Evolutionary conservation across 2,888 invertebrate species (phyloP), one percentile per base, ranked within the genome.

Genomic region (Acheta domesticus): DNA sequence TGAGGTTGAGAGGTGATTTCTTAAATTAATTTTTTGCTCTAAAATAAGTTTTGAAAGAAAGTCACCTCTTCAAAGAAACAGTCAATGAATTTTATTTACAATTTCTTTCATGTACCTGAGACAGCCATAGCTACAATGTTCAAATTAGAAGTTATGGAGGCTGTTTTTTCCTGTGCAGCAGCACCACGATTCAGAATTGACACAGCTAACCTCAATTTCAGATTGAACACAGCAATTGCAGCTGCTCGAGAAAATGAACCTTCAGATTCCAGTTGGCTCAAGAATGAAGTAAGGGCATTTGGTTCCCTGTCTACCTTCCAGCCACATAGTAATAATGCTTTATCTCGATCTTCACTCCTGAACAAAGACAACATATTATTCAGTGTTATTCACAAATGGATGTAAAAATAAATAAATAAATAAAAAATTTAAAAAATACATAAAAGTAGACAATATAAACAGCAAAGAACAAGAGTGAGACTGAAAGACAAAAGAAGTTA

Each of bases 201-300:
- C 80, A 97, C 94, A 49, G 97, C 97, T 84, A 91, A 88, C 80
- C 93, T 91, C 83, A 98, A 89, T 85, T 94, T 93, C 84, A 97
- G 90, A 87, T 96, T 95, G 87, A 97, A 98, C 79, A 96, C 93
- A 77, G 96, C 94, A 80, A 98, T 93, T 80, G 97, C 96, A 73
- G 97, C 96, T 74, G 97, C 97, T 85, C 96, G 91, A 80, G 93
- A 91, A 87, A 92, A 91, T 83, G 92, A 90, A 86, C 92, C 91
- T 85, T 93, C 92, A 75, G 84, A 84, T 79, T 94, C 93, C 74
- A 96, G 88, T 83, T 92, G 89, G 78, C 91, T 91, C n/a, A 92
- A 86, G 82, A 91, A 91, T 77, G 85, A 83, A 81, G 85, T 86
- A 80, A 89, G 88, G 11, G 88, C 88, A 19, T 14, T n/a, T 5